Evolutionary conservation across 2,113 vertebrate genomes (phyloP).

Genomic region (Rhizomys pruinosus): DNA sequence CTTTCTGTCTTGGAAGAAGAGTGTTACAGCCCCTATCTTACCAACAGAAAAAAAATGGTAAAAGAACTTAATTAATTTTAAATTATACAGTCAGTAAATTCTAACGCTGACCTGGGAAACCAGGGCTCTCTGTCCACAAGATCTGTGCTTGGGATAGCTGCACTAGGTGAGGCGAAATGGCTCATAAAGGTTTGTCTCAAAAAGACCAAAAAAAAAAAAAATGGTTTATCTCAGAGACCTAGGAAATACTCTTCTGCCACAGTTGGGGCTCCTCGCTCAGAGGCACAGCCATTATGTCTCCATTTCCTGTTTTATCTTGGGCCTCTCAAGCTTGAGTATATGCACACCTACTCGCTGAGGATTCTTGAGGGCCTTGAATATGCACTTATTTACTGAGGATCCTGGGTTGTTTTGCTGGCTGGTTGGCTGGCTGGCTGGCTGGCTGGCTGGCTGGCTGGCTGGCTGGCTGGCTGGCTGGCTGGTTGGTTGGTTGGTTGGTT

Average conservation of each 20-base stretch:
- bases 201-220: no score
- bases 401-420: background rate
- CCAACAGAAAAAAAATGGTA: background rate
- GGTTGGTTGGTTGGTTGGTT: background rate
- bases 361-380: no score
- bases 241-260: background rate
- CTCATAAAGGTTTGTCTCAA: no score
- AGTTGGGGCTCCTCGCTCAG: background rate
- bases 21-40: background rate
- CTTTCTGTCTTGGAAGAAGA: background rate
- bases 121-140: background rate
- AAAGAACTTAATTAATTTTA: background rate
- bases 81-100: background rate
- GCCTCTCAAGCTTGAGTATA: background rate
- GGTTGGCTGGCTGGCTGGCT: background rate
- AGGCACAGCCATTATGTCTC: background rate
- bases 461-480: no score
- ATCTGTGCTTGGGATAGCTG: background rate
- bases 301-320: constrained; percentile 3
- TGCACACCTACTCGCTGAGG: background rate
- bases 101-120: background rate
- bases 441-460: no score
- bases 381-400: no score
- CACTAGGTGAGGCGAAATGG: background rate
- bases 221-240: background rate